A percentile compares a stretch with the other conserved stretches of the same genome.
phyloP scores from a whole-genome alignment of 2,888 invertebrate species.

The Acholoe squamosa region DNA sequence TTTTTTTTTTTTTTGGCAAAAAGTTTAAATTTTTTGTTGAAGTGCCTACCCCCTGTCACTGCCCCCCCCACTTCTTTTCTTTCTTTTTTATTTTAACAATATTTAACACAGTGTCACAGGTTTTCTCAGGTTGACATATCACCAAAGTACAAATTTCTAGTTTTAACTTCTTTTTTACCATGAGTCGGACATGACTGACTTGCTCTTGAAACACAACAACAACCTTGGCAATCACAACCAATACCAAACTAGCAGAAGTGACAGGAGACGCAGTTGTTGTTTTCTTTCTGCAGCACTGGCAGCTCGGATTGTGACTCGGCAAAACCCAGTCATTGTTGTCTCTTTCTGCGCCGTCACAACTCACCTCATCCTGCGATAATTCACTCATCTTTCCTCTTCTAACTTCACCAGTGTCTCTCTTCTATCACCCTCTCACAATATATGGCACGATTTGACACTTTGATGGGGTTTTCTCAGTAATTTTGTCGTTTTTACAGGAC shows the following conservation, averaged over 20 bases:
- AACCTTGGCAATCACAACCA: too few species aligned
- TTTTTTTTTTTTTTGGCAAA: too few species aligned
- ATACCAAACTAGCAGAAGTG: background rate
- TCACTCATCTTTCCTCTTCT: slow-evolving; percentile 89
- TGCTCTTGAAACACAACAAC: too few species aligned
- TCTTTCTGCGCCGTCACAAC: slow-evolving; percentile 74
- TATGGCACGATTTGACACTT: background rate
- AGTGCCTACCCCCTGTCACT: too few species aligned
- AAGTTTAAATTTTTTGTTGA: too few species aligned
- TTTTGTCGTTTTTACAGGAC: slow-evolving; percentile 8
- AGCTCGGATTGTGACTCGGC: slow-evolving; percentile 49
- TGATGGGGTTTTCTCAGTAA: background rate
- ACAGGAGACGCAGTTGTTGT: background rate
- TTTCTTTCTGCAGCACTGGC: slow-evolving; percentile 1
- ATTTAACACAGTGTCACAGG: too few species aligned
- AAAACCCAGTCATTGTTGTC: slow-evolving; percentile 59
- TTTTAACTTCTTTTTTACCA: too few species aligned
- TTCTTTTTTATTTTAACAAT: too few species aligned
- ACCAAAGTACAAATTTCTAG: too few species aligned
- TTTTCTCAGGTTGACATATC: too few species aligned
- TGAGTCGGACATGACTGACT: too few species aligned
- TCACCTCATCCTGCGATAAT: slow-evolving; percentile 94
- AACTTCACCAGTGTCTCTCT: background rate
- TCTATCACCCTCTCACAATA: background rate
- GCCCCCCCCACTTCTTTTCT: too few species aligned